phyloP scores from a whole-genome alignment of 2,113 vertebrate genomes.

The Dasyurus viverrinus region DNA sequence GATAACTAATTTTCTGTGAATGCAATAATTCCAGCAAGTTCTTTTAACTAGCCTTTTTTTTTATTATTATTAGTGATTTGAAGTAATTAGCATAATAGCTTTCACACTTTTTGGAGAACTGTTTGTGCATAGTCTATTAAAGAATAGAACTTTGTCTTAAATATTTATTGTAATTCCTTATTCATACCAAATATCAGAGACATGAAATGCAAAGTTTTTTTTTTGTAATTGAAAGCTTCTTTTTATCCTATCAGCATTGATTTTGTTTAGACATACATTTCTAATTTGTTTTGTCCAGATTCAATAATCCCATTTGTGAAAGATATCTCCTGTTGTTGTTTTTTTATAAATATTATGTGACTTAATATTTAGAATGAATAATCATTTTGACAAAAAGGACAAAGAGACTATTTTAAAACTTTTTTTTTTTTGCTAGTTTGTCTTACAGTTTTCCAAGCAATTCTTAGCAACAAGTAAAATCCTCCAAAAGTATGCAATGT shows the following conservation, averaged over 20 bases:
- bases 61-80: neutral
- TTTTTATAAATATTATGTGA: neutral
- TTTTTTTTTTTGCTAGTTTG: neutral
- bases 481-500: neutral
- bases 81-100: neutral
- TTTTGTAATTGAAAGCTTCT: neutral
- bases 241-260: neutral
- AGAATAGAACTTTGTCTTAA: neutral
- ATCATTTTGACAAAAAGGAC: neutral
- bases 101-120: neutral
- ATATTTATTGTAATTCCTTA: neutral
- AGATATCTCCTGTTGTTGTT: neutral
- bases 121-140: neutral
- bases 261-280: neutral
- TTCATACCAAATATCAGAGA: neutral
- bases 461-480: neutral
- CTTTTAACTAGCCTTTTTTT: too few relatives aligned
- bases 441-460: neutral
- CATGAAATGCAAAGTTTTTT: neutral
- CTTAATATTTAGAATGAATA: neutral
- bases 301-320: neutral
- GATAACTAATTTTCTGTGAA: too few relatives aligned
- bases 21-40: too few relatives aligned
- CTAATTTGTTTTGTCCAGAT: neutral
- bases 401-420: neutral